phyloP scores from a whole-genome alignment of 2,888 invertebrate genomes.

The Leptinotarsa peninsularis region DNA sequence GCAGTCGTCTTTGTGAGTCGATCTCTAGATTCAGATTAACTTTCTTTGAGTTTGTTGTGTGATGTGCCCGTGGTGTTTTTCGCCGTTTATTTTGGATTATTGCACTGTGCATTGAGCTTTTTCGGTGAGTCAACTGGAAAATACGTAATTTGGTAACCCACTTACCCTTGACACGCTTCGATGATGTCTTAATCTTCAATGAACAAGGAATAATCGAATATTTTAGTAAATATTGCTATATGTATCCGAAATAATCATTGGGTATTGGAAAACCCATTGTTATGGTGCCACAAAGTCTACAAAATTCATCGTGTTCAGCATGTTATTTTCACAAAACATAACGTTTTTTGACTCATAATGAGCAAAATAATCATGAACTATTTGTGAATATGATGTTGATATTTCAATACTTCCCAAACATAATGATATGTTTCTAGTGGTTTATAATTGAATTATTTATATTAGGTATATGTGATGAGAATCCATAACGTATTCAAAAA shows the following conservation, averaged over 20 bases:
- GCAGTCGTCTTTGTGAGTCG: slow-evolving; percentile 33
- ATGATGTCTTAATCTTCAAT: not conserved
- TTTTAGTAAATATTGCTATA: not conserved
- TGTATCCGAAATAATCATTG: not conserved
- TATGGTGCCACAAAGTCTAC: not conserved
- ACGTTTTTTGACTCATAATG: no score
- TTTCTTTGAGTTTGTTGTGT: slow-evolving; percentile 29
- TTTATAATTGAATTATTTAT: no score
- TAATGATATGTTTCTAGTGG: no score
- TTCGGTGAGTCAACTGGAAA: slow-evolving; percentile 10
- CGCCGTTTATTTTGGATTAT: slow-evolving; percentile 21
- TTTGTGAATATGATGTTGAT: no score
- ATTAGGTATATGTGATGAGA: no score
- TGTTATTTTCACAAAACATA: not conserved
- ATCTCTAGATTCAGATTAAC: slow-evolving; percentile 24
- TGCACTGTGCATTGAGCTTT: not conserved
- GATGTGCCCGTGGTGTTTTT: slow-evolving; percentile 30
- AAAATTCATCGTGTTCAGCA: not conserved
- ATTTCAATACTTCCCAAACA: no score
- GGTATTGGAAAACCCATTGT: not conserved
- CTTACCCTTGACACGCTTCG: not conserved
- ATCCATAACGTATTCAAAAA: no score
- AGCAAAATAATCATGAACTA: no score
- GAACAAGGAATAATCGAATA: not conserved
- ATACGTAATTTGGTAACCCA: not conserved